phyloP scores from a whole-genome alignment of 2,888 invertebrate genomes.

The Pyrochroa serraticornis region DNA sequence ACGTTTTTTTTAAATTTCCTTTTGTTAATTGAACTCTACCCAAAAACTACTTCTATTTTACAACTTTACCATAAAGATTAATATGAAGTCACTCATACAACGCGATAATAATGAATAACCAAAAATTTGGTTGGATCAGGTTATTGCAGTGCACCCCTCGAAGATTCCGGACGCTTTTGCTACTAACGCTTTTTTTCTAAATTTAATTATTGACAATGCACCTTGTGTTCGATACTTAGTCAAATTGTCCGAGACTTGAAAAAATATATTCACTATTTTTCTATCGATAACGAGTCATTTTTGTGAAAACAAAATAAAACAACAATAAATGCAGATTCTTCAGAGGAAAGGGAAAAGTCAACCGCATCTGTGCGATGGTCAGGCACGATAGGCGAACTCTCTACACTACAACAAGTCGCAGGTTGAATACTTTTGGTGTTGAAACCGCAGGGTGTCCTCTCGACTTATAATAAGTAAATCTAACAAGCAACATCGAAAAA shows the following conservation, averaged over 20 bases:
- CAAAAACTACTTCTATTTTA: slow-evolving; percentile 10
- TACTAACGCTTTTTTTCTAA: slow-evolving; percentile 1
- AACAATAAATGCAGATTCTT: slow-evolving; percentile 8
- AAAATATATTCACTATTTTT: slow-evolving; percentile 6
- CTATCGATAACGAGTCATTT: background rate
- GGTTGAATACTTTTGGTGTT: slow-evolving; percentile 45
- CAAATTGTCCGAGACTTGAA: background rate
- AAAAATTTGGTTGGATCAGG: slow-evolving; percentile 6
- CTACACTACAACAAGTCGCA: slow-evolving; percentile 15
- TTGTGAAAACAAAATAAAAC: slow-evolving; percentile 4
- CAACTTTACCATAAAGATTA: slow-evolving; percentile 12
- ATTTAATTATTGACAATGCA: slow-evolving; percentile 15
- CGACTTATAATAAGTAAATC: background rate
- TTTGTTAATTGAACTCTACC: slow-evolving; percentile 11
- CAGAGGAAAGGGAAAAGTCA: background rate
- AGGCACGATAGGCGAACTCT: slow-evolving; percentile 43
- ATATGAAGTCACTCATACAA: slow-evolving; percentile 26
- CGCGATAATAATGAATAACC: slow-evolving; percentile 6
- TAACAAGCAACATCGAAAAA: no score
- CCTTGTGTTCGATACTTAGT: slow-evolving; percentile 1
- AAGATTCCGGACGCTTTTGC: slow-evolving; percentile 8
- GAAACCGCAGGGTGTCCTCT: slow-evolving; percentile 18
- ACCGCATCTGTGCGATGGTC: slow-evolving; percentile 35
- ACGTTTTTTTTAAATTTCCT: slow-evolving; percentile 4
- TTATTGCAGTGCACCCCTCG: slow-evolving; percentile 20